Evolutionary conservation across 2,113 vertebrate genomes (phyloP).

Genomic region (Poeciliopsis prolifica): DNA sequence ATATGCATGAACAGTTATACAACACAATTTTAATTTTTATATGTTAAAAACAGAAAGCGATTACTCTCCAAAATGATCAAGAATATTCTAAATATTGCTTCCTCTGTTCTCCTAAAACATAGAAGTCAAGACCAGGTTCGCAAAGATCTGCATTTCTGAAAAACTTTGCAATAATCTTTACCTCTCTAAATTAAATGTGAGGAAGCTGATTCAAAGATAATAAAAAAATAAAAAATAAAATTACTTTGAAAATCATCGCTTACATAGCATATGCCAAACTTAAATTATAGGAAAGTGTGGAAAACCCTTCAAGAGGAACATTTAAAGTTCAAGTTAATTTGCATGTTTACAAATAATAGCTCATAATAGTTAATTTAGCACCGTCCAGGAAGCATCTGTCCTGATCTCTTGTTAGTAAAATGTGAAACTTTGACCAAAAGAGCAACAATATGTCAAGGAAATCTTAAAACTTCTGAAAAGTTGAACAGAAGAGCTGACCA

Average conservation of each 20-base stretch:
- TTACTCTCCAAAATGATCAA: background rate
- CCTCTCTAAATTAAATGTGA: background rate
- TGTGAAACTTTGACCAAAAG: background rate
- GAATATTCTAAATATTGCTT: too few species aligned
- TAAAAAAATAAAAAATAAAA: background rate
- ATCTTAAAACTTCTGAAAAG: background rate
- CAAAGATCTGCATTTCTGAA: too few species aligned
- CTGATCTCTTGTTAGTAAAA: background rate
- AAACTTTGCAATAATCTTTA: too few species aligned
- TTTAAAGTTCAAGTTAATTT: constrained; percentile 3
- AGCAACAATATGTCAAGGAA: background rate
- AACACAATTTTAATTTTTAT: too few species aligned
- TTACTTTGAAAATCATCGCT: background rate
- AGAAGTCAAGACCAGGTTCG: too few species aligned
- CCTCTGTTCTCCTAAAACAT: too few species aligned
- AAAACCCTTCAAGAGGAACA: constrained; percentile 8
- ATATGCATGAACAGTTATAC: too few species aligned
- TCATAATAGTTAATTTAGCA: constrained; percentile 18
- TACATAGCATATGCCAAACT: background rate
- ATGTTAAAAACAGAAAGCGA: background rate
- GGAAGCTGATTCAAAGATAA: background rate
- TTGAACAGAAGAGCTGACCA: too few species aligned
- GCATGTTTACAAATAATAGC: constrained; percentile 7
- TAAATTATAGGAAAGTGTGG: background rate
- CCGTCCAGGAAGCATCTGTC: constrained; percentile 18